These are phyloP conservation scores for Onychostruthus taczanowskii DNA, from an alignment of 2,113 vertebrate species.

Conservation along the genomic window DNA sequence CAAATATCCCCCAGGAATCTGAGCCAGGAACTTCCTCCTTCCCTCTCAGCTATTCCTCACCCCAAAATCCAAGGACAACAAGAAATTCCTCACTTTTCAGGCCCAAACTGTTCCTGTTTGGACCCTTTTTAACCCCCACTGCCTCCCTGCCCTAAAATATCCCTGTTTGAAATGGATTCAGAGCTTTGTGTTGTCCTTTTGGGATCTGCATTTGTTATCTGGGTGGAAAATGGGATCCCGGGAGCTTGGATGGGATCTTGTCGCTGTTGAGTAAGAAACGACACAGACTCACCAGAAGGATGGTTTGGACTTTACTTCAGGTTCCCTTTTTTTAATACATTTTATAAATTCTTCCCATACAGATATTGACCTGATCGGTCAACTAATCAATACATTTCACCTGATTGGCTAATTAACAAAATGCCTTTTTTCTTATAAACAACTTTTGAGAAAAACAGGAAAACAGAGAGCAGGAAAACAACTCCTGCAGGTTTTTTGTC, in stretches of 20 bases:
- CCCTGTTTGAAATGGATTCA: not conserved
- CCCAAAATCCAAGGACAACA: not conserved
- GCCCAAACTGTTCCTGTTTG: not conserved
- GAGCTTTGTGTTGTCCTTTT: not conserved
- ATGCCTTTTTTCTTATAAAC: not conserved
- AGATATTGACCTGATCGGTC: not conserved
- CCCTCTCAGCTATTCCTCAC: rapidly evolving
- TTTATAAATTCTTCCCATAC: not conserved
- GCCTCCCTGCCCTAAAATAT: not conserved
- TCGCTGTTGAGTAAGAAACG: rapidly evolving
- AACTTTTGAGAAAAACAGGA: not conserved
- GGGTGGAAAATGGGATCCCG: not conserved
- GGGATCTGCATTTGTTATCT: not conserved
- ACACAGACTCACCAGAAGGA: too few relatives aligned
- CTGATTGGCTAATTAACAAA: not conserved
- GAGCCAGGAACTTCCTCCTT: not conserved
- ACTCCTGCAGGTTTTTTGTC: not conserved
- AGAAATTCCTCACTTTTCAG: not conserved
- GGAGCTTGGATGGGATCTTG: not conserved
- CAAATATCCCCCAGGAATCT: not conserved
- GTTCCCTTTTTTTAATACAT: not conserved
- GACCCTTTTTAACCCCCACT: not conserved
- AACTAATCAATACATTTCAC: not conserved
- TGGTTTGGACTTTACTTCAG: not conserved
- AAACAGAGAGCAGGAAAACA: not conserved